Evolutionary conservation across 2,888 invertebrate species (phyloP), one percentile per base, ranked within the genome.

Genomic region (Imbricaverruca yamaguchii): DNA sequence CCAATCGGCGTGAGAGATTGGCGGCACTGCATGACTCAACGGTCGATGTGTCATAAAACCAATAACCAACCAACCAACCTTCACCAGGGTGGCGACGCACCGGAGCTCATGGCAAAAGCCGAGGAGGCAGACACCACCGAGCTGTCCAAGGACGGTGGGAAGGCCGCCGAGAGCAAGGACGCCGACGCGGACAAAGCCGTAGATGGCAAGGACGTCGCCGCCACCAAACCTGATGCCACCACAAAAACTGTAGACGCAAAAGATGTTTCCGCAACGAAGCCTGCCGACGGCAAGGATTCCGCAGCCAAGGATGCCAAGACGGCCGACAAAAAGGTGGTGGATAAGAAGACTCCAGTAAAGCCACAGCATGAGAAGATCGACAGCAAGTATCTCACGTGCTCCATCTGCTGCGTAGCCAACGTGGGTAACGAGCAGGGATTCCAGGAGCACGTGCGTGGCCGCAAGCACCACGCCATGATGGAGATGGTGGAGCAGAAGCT

Each of bases 401-500:
- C 23, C 2, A 57, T 79, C 4, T 79, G 79, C 79, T 15, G 23
- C 79, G 79, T 79, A 13, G 11, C 15, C 13, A 57, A 57, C 79
- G 23, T 79, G 57, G 23, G 12, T 10, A 79, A 13, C 25, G 79
- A 79, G 79, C n/a, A 23, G 56, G 18, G 23, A 23, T 79, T 79
- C 57, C 15, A 0, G 6, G 79, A 79, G 57, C 79, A 79, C 57
- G 56, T 56, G 79, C 79, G 79, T 57, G 79, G 79, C 57, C 57
- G 79, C 57, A 21, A n/a, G 6, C 79, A 79, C 25, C 79, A 79
- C 57, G n/a, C 11, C 18, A 79, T 79, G 79, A 79, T 79, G 79
- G 57, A 79, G 57, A n/a, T 79, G 57, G 23, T 79, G 79, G 79
- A 79, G 15, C 57, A 57, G 57, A n/a, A 25, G 79, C 79, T 79